Conservation (phyloP, 2,797 vertebrate species). For the Arnoldichthys spilopterus region DNA sequence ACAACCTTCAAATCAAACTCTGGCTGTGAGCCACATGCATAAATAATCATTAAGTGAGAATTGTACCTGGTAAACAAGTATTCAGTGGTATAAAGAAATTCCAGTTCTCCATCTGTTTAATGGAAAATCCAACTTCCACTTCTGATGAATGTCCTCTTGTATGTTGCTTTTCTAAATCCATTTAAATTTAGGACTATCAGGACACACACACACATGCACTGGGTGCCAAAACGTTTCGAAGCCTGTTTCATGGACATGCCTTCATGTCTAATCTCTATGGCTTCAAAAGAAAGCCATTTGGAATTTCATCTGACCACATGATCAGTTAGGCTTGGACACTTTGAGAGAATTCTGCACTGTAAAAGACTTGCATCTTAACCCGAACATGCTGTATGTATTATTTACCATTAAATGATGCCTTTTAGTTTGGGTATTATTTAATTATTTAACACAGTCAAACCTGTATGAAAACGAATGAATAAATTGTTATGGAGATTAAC, state of each 20-base stretch:
- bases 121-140: not conserved
- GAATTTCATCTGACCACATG: not conserved
- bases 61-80: no score
- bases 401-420: not conserved
- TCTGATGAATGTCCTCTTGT: not conserved
- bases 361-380: not conserved
- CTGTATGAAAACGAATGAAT: no score
- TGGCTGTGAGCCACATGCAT: no score
- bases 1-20: no score
- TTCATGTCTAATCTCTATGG: not conserved
- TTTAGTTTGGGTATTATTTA: no score
- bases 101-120: not conserved
- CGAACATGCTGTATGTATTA: no score
- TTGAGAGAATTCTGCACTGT: not conserved
- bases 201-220: not conserved
- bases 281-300: not conserved
- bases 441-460: not conserved
- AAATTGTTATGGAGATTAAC: not conserved
- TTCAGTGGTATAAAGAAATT: no score
- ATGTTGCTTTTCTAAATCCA: not conserved
- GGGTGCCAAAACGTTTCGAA: not conserved
- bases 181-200: not conserved
- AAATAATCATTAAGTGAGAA: no score
- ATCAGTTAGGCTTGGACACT: not conserved
- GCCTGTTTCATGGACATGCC: not conserved